phyloP scores from a whole-genome alignment of 1,140 invertebrate species.

The Danaus melanippus region DNA sequence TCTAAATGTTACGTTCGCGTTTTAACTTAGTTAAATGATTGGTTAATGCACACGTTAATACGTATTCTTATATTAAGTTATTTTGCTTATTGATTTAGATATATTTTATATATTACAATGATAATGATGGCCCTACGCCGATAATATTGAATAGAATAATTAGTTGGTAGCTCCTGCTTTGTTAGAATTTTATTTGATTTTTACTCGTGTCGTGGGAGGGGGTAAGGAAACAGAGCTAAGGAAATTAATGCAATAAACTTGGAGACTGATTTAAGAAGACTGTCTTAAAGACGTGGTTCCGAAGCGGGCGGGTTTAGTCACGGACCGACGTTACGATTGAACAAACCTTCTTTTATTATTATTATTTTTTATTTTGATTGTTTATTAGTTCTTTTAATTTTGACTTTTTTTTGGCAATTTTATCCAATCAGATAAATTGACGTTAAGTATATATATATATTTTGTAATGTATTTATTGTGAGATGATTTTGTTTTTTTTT shows the following conservation, averaged over 20 bases:
- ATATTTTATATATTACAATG: conserved; percentile 33
- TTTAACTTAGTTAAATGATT: conserved; percentile 54
- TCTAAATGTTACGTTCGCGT: conserved; percentile 62
- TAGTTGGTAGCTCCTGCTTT: conserved; percentile 30
- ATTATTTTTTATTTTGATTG: too few species aligned
- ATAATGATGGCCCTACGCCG: conserved; percentile 14
- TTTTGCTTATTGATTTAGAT: conserved; percentile 51
- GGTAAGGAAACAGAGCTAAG: conserved; percentile 39
- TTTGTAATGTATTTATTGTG: too few species aligned
- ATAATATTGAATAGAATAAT: conserved; percentile 17
- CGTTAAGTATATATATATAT: too few species aligned
- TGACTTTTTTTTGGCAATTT: too few species aligned
- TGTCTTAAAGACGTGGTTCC: conserved; percentile 55
- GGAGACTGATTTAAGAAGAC: conserved; percentile 70
- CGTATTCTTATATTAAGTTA: conserved; percentile 54
- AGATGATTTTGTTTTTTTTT: too few species aligned
- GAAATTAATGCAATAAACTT: conserved; percentile 67
- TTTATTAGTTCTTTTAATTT: too few species aligned
- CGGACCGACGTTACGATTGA: conserved; percentile 9
- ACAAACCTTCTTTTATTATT: background rate
- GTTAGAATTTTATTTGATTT: conserved; percentile 31
- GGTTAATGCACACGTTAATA: conserved; percentile 37
- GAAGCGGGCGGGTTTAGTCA: conserved; percentile 15
- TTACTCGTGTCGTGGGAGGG: conserved; percentile 21
- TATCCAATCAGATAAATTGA: too few species aligned